phyloP scores from a whole-genome alignment of 2,888 invertebrate genomes.

The Lepidocyrtinus sp. region DNA sequence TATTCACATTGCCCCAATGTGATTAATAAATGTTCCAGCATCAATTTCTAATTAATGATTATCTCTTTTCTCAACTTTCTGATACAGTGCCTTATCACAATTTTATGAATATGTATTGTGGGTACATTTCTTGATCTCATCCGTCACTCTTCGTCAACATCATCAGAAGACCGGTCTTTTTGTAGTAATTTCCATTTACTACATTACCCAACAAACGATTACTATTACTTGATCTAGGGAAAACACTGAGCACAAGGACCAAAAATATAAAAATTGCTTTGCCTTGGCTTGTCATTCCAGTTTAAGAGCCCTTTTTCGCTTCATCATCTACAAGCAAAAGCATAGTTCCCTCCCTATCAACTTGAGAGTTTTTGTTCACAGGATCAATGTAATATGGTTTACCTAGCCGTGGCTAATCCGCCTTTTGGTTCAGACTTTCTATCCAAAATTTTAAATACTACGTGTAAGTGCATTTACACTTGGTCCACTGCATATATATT shows the following conservation, averaged over 20 bases:
- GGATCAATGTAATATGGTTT: slow-evolving; percentile 54
- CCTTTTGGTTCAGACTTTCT: slow-evolving; percentile 45
- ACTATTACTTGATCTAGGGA: not conserved
- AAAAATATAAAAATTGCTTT: slow-evolving; percentile 36
- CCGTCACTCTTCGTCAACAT: slow-evolving; percentile 38
- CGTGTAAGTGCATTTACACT: no score
- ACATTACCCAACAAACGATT: slow-evolving; percentile 18
- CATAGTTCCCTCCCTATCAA: not conserved
- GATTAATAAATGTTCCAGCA: no score
- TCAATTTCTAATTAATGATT: no score
- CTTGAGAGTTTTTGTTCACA: not conserved
- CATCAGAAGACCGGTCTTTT: not conserved
- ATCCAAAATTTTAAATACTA: no score
- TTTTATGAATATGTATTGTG: no score
- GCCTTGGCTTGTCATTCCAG: slow-evolving; percentile 43
- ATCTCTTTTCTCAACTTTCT: no score
- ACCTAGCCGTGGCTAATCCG: slow-evolving; percentile 69
- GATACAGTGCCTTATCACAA: no score
- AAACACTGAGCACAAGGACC: slow-evolving; percentile 18
- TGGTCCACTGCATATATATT: no score
- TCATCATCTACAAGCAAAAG: not conserved
- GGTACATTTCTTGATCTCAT: slow-evolving; percentile 47
- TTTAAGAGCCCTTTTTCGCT: slow-evolving; percentile 33
- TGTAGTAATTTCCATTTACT: slow-evolving; percentile 17
- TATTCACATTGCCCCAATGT: no score